These are phyloP conservation scores for Podargus strigoides DNA, from an alignment of 2,797 vertebrate species.

Conservation along the genomic window DNA sequence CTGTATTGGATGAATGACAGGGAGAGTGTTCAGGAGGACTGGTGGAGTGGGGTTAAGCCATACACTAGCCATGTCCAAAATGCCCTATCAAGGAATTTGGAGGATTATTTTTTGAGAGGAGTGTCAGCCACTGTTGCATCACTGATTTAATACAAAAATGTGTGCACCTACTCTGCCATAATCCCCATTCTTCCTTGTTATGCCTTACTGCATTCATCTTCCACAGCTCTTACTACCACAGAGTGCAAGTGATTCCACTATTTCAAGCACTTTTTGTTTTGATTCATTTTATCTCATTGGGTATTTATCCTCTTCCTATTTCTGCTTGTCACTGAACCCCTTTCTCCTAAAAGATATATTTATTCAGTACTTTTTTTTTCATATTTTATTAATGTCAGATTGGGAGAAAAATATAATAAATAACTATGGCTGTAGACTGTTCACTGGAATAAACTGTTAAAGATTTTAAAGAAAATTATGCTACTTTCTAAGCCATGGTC, in stretches of 20 bases:
- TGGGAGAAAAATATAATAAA: not conserved
- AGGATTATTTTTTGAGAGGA: not conserved
- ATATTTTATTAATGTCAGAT: not conserved
- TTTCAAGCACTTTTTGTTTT: not conserved
- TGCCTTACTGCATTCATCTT: not conserved
- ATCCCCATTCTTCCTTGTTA: not conserved
- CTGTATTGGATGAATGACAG: not conserved
- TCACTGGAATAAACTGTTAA: not conserved
- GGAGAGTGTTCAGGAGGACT: not conserved
- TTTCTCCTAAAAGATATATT: not conserved
- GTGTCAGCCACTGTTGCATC: not conserved
- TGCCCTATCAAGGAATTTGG: not conserved
- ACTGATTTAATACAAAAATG: not conserved
- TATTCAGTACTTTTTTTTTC: not conserved
- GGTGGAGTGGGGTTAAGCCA: not conserved
- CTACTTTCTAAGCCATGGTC: not conserved
- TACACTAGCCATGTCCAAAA: not conserved
- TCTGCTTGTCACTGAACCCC: not conserved
- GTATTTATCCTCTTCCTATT: constrained; percentile 1
- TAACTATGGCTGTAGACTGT: not conserved
- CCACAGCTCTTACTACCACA: not conserved
- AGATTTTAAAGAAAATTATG: not conserved
- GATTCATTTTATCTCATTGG: not conserved
- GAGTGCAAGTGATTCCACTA: not conserved
- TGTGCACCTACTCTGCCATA: not conserved